Evolutionary conservation across 2,113 vertebrate genomes (phyloP).

Genomic region (Entomyzon cyanotis): DNA sequence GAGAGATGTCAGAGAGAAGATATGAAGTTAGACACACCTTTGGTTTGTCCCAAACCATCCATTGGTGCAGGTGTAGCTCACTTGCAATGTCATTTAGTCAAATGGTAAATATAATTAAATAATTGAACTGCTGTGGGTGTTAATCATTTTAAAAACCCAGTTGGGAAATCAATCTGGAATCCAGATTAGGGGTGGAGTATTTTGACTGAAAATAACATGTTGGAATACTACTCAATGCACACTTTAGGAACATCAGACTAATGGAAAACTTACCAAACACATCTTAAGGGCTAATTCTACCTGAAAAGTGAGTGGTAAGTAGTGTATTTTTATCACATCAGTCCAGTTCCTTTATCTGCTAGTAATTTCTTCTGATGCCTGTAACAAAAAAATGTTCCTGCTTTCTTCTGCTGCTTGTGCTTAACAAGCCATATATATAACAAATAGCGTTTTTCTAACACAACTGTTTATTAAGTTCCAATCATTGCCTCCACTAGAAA

Average conservation of each 20-base stretch:
- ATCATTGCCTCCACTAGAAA: background rate
- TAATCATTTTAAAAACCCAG: background rate
- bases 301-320: background rate
- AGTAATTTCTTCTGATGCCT: background rate
- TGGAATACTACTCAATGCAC: background rate
- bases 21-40: background rate
- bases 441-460: background rate
- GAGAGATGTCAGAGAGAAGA: background rate
- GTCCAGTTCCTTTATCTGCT: background rate
- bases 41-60: background rate
- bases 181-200: background rate
- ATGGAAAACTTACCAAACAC: background rate
- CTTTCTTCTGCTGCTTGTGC: slow-evolving; percentile 5
- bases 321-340: background rate
- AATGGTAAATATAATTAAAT: background rate
- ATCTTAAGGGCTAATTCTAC: background rate
- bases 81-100: background rate
- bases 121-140: background rate
- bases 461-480: slow-evolving; percentile 32
- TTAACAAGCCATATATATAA: background rate
- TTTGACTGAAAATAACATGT: background rate
- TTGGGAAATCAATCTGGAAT: background rate
- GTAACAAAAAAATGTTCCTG: background rate
- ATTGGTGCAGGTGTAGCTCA: background rate
- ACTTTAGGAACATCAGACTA: background rate